Percentiles rank a stretch among this genome's conserved stretches.
Conservation (phyloP, 2,888 invertebrate genomes). For the Craniophora ligustri region DNA sequence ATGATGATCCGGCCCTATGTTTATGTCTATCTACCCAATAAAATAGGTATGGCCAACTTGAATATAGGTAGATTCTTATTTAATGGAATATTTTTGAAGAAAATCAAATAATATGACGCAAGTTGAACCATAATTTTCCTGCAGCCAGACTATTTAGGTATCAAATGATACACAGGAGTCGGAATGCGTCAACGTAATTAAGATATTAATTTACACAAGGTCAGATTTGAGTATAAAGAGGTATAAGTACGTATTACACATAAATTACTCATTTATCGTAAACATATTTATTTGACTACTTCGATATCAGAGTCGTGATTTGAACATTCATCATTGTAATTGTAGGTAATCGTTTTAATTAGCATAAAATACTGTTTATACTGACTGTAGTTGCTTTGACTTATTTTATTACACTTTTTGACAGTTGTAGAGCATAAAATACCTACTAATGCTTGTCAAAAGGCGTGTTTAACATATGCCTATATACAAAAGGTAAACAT, state of each 20-base stretch:
- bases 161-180: not conserved
- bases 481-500: too few species aligned
- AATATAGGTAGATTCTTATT: too few species aligned
- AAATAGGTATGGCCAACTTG: too few species aligned
- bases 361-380: constrained; percentile 11
- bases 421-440: too few species aligned
- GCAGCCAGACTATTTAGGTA: not conserved
- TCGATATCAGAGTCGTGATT: constrained; percentile 32
- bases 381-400: not conserved
- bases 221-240: constrained; percentile 15
- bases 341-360: not conserved
- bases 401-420: too few species aligned
- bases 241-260: constrained; percentile 1
- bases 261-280: constrained; percentile 4
- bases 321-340: constrained; percentile 27
- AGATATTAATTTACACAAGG: constrained; percentile 6
- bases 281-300: constrained; percentile 1
- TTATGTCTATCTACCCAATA: too few species aligned
- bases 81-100: too few species aligned
- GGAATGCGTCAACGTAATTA: not conserved
- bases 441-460: too few species aligned
- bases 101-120: constrained; percentile 16
- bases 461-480: too few species aligned
- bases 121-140: not conserved
- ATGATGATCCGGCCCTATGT: too few species aligned